These are phyloP conservation scores for Characodon lateralis DNA, from an alignment of 2,797 vertebrate species.

Conservation along the genomic window DNA sequence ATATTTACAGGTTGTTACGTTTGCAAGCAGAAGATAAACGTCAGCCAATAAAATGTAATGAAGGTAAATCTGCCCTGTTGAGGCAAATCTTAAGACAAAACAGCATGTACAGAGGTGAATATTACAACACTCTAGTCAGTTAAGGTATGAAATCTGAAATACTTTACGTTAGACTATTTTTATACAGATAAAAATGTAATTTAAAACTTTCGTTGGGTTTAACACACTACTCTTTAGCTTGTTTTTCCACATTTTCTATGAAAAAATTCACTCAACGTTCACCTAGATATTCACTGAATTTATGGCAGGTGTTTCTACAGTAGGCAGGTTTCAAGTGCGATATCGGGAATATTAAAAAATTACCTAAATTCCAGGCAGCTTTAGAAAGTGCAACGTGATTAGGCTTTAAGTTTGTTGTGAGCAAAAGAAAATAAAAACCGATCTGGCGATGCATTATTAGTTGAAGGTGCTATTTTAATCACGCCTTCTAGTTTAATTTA, in stretches of 20 bases:
- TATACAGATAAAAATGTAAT: background rate
- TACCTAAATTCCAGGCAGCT: too few species aligned
- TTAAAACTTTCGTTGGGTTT: background rate
- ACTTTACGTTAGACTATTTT: background rate
- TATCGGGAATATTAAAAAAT: too few species aligned
- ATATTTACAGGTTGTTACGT: constrained; percentile 34
- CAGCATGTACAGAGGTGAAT: background rate
- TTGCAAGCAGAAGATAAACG: constrained; percentile 22
- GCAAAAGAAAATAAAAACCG: background rate
- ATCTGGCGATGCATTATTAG: background rate
- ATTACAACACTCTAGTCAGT: background rate
- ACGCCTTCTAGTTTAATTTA: background rate
- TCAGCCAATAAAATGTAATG: constrained; percentile 10
- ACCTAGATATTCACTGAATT: background rate
- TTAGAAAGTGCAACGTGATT: too few species aligned
- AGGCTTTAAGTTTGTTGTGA: too few species aligned
- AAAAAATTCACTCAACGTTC: background rate
- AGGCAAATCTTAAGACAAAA: constrained; percentile 6
- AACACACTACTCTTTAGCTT: background rate
- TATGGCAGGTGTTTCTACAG: background rate
- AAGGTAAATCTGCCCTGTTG: constrained; percentile 29
- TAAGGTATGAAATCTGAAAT: background rate
- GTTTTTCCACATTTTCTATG: background rate
- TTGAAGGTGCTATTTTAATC: background rate
- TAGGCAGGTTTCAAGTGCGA: too few species aligned